Conservation (phyloP, 1,140 invertebrate species). For the Cylas formicarius region DNA sequence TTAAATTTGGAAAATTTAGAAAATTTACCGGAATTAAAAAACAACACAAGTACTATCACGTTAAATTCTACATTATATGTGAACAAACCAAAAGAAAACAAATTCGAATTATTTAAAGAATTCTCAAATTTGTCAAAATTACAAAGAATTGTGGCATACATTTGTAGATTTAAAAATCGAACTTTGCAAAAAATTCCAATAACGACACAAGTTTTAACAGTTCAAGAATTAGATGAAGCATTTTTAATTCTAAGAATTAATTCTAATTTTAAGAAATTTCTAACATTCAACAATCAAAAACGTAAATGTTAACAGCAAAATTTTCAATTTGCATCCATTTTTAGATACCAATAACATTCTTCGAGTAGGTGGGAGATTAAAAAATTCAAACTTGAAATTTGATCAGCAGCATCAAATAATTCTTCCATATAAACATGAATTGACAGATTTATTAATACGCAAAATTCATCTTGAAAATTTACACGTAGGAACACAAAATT, state of each 20-base stretch:
- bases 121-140: slow-evolving; percentile 16
- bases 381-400: slow-evolving; percentile 22
- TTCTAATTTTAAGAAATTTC: too few relatives aligned
- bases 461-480: slow-evolving; percentile 19
- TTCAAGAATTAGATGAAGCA: slow-evolving; percentile 2
- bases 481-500: slow-evolving; percentile 11
- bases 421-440: slow-evolving; percentile 16
- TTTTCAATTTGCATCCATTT: slow-evolving; percentile 21
- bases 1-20: too few relatives aligned
- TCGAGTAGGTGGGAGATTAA: slow-evolving; percentile 29
- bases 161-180: slow-evolving; percentile 4
- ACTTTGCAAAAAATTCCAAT: not conserved
- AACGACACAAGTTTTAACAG: not conserved
- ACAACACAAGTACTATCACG: too few relatives aligned
- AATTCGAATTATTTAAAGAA: slow-evolving; percentile 19
- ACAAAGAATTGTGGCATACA: slow-evolving; percentile 11
- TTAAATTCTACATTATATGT: too few relatives aligned
- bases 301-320: slow-evolving; percentile 10
- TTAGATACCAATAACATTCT: slow-evolving; percentile 26
- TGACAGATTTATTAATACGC: slow-evolving; percentile 21
- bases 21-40: too few relatives aligned
- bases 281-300: too few relatives aligned
- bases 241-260: too few relatives aligned
- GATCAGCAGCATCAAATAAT: slow-evolving; percentile 26
- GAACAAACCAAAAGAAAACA: not conserved